These are phyloP conservation scores for Heteractis magnifica DNA, from an alignment of 92 coral and sea anemone genomes.

Conservation along the genomic window DNA sequence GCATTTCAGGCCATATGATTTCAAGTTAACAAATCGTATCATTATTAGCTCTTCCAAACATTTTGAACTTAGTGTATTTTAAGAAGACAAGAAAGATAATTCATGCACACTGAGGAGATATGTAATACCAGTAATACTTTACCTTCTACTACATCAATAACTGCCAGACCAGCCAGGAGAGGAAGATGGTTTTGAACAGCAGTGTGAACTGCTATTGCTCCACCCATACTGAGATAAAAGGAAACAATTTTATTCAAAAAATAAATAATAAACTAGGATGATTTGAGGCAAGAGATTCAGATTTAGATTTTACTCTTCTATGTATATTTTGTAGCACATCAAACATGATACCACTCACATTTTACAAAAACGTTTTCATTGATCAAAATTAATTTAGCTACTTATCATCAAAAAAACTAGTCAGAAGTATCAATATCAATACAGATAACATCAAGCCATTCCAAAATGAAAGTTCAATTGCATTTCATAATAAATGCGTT, in stretches of 20 bases:
- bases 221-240: slow-evolving; percentile 87
- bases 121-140: not conserved
- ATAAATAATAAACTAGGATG: not conserved
- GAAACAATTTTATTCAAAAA: too few relatives aligned
- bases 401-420: not conserved
- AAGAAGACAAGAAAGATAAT: too few relatives aligned
- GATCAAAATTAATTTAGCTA: too few relatives aligned
- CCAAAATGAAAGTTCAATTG: not conserved
- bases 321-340: too few relatives aligned
- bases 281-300: not conserved
- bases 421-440: not conserved
- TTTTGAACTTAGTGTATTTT: too few relatives aligned
- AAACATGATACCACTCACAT: too few relatives aligned
- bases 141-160: slow-evolving; percentile 99
- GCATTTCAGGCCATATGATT: too few relatives aligned
- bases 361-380: too few relatives aligned
- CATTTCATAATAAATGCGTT: not conserved
- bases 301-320: not conserved
- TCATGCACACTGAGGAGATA: not conserved
- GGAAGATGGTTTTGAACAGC: slow-evolving; percentile 65
- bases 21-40: too few relatives aligned
- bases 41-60: not conserved
- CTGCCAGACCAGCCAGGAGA: slow-evolving; percentile 77
- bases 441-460: not conserved
- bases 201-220: slow-evolving; percentile 92